Conservation (phyloP, 2,888 invertebrate genomes). For the Ophion obscuratus region DNA sequence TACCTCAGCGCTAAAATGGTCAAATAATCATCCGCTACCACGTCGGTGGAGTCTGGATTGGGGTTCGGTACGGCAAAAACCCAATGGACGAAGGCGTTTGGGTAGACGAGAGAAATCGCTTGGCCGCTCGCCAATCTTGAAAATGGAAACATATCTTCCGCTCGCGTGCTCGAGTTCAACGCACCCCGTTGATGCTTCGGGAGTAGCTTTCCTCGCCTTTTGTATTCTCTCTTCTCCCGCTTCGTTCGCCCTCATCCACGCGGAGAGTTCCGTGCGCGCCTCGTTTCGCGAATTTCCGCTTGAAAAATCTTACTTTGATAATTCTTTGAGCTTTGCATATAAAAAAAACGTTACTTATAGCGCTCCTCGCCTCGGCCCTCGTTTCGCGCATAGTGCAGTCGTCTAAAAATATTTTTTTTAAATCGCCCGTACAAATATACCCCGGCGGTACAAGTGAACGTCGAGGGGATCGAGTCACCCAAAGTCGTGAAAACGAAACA, state of each 20-base stretch:
- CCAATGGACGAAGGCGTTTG: conserved; percentile 63
- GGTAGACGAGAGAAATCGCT: conserved; percentile 73
- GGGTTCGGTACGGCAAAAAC: conserved; percentile 42
- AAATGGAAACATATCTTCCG: conserved; percentile 83
- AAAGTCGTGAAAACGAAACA: neutral
- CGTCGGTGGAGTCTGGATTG: neutral
- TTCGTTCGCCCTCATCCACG: conserved; percentile 32
- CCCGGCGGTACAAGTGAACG: too few species aligned
- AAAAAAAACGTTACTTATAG: conserved; percentile 37
- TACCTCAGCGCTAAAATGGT: conserved; percentile 64
- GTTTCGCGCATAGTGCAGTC: conserved; percentile 19
- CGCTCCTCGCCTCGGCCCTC: neutral
- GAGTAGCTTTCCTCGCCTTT: conserved; percentile 58
- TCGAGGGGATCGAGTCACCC: neutral
- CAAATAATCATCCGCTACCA: conserved; percentile 50
- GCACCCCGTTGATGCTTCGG: conserved; percentile 69
- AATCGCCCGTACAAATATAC: too few species aligned
- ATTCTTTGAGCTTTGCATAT: conserved; percentile 1
- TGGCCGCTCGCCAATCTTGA: conserved; percentile 81
- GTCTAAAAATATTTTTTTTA: neutral
- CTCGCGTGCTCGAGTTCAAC: conserved; percentile 76
- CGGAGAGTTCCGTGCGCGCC: conserved; percentile 40
- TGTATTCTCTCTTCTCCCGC: conserved; percentile 45
- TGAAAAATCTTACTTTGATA: conserved; percentile 23
- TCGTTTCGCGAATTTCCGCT: conserved; percentile 60